Evolutionary conservation across 1,140 invertebrate genomes (phyloP).

Genomic region (Nomia melanderi): DNA sequence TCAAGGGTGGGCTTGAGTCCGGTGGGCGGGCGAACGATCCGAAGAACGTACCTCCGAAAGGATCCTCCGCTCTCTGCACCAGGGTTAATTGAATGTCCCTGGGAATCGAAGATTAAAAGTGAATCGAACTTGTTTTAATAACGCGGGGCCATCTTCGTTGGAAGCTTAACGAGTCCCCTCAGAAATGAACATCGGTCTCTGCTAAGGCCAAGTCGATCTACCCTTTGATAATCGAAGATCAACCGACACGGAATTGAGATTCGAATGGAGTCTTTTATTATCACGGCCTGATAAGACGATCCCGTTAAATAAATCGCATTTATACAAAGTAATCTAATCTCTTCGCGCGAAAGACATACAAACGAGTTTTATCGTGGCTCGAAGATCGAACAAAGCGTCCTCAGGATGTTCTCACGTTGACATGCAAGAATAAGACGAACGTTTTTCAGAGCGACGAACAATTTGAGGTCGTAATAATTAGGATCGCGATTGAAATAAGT

Average conservation of each 20-base stretch:
- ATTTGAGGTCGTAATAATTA: not conserved
- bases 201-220: too few relatives aligned
- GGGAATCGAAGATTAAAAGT: not conserved
- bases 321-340: too few relatives aligned
- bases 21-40: not conserved
- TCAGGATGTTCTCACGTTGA: not conserved
- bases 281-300: too few relatives aligned
- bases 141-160: not conserved
- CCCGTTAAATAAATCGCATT: too few relatives aligned
- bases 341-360: too few relatives aligned
- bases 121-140: not conserved
- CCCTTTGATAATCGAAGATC: too few relatives aligned
- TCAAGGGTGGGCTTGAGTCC: not conserved
- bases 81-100: not conserved
- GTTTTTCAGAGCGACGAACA: not conserved
- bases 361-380: too few relatives aligned
- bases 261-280: too few relatives aligned
- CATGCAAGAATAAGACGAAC: not conserved
- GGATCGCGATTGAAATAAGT: not conserved
- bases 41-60: not conserved
- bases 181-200: too few relatives aligned
- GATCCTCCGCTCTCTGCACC: not conserved
- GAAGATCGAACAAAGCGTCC: too few relatives aligned
- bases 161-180: not conserved
- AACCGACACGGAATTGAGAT: too few relatives aligned